Base-by-base conservation (phyloP, 2,113 vertebrate genomes). In the Lasiurus cinereus region DNA sequence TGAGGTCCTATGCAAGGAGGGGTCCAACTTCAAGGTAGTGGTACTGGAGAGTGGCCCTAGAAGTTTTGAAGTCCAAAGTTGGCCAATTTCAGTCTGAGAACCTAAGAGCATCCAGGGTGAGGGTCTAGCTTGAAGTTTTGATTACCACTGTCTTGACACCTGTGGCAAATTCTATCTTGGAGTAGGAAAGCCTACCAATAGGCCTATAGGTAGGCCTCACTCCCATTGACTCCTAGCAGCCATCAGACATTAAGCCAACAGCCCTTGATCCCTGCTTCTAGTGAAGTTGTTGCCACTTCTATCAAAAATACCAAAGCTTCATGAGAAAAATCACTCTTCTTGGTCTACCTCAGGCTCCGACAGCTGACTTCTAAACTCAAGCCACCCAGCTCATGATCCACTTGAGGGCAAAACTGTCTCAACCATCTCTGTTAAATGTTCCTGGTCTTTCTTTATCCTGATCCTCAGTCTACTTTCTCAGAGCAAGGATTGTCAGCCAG, bases 201-300 rank as follows among this genome's bases (percentile, higher is more conserved):
- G 54, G 36, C n/a, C 69, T 48, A 46, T 7, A 91, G 43, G 31
- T 7, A 46, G 50, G 69, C 46, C 67, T 91, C 48, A 11, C 14
- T 50, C 46, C 52, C n/a, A 31, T 69, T 7, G 5, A 48, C 54
- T 79, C 6, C 5, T 9, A 64, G 46, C 64, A 66, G 73, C 54
- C 84, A 69, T 54, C 8, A 29, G 54, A 78, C 72, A 52, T 13
- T 56, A 67, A 79, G 64, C 64, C 46, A 52, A 89, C 16, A 29
- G 39, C 22, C 5, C 36, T 39, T 73, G 59, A 67, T 43, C 33
- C 33, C 19, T 74, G 39, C 19, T 93, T 89, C 54, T 73, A 39
- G n/a, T 67, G 27, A 95, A 78, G n/a, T 62, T 70, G 36, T n/a
- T 87, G 12, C 43, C 18, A 50, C 69, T 94, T 93, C 88, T 43